Evolutionary conservation across 2,888 invertebrate species (phyloP).

Genomic region (Sesia apiformis): DNA sequence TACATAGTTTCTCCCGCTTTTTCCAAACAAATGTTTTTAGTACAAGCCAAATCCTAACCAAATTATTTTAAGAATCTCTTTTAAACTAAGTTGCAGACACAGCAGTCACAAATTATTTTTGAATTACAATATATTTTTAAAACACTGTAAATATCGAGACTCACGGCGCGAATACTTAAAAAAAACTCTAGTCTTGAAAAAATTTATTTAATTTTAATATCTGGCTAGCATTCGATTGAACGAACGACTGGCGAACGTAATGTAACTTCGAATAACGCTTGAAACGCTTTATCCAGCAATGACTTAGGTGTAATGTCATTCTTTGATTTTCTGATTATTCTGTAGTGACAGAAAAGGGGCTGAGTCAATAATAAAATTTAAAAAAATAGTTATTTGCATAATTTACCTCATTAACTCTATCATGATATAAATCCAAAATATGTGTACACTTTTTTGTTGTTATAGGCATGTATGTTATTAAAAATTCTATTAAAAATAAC

Average conservation of each 20-base stretch:
- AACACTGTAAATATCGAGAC: constrained; percentile 27
- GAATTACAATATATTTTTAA: constrained; percentile 3
- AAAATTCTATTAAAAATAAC: too few relatives aligned
- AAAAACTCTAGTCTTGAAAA: constrained; percentile 59
- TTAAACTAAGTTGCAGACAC: constrained; percentile 9
- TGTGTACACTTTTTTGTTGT: not conserved
- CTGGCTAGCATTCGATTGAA: constrained; percentile 41
- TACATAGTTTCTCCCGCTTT: constrained; percentile 2
- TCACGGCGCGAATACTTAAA: constrained; percentile 64
- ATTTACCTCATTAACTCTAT: too few relatives aligned
- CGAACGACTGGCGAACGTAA: constrained; percentile 28
- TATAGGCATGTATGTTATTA: too few relatives aligned
- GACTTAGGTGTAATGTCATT: constrained; percentile 2
- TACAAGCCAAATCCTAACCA: constrained; percentile 49
- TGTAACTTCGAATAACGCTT: constrained; percentile 16
- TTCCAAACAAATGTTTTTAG: not conserved
- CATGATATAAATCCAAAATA: not conserved
- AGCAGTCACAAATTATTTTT: constrained; percentile 48
- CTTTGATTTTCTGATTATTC: not conserved
- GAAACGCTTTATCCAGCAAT: too few relatives aligned
- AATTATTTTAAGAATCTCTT: constrained; percentile 47
- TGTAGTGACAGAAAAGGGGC: too few relatives aligned
- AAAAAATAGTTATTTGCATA: too few relatives aligned
- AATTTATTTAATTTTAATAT: constrained; percentile 45
- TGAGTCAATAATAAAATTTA: too few relatives aligned